Evolutionary conservation across 2,797 vertebrate species (phyloP), one percentile per base, ranked within the genome.

Genomic region (Toxotes lorentzi): DNA sequence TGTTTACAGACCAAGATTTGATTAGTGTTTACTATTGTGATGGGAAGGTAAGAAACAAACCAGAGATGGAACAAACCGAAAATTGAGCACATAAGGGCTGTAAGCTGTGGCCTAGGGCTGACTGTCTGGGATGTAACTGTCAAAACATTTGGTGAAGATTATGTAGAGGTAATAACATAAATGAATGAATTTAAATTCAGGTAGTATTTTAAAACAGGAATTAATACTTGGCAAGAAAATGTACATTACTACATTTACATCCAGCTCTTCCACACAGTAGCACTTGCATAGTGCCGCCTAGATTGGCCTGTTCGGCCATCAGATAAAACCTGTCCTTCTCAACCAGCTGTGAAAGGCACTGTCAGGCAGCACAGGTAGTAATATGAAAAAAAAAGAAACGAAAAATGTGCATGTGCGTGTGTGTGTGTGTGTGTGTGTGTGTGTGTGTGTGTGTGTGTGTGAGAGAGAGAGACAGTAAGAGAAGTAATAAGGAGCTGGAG

Each of bases 401-500:
- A 12, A 7, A n/a, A 17, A 4, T 71, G 40, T 61, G 57, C 54
- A 45, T 32, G 45, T 50, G 34, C 32, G 57, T 71, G 40, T 61
- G 57, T 59, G 51, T 32, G 45, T 50, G 34, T 35, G 57, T 71
- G 48, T 50, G 68, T 80, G 45, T n/a, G 60, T 57, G 59, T 61
- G 30, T 66, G 40, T 61, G 57, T 59, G 51, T 32, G 45, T 50
- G 34, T 41, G 60, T 60, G 24, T 50, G 14, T 23, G 24, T 47
- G 27, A 58, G 23, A 12, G 30, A 50, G 67, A n/a, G 51, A 40
- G 53, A 61, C 47, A 51, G 43, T 27, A 23, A 32, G 61, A 40
- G 47, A 60, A 69, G 74, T 74, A 81, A 76, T 47, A 65, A 24
- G 43, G 59, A 85, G 71, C 47, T 73, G 48, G 40, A 74, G 77